These are phyloP conservation scores for Hoplodrina blanda DNA, from an alignment of 2,888 invertebrate species.

Conservation along the genomic window DNA sequence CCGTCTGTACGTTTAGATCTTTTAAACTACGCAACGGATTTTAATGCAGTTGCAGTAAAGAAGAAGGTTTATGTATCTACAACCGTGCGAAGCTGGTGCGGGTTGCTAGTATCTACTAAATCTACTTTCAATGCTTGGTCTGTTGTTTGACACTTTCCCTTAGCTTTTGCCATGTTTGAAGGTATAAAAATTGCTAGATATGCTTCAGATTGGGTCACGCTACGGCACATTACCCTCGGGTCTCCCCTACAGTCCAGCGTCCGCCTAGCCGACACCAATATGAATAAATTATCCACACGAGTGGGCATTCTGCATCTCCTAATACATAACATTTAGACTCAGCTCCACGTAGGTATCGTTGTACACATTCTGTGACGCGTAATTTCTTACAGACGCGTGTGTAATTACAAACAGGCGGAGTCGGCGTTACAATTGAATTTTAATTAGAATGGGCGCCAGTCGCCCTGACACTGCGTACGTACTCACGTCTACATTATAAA, in stretches of 20 bases:
- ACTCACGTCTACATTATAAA: constrained; percentile 48
- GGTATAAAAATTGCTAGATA: too few species aligned
- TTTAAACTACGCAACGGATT: too few species aligned
- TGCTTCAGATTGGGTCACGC: not conserved
- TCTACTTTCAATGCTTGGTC: too few species aligned
- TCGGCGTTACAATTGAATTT: constrained; percentile 37
- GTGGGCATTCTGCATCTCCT: not conserved
- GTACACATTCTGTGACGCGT: constrained; percentile 9
- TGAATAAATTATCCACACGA: not conserved
- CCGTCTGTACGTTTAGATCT: too few species aligned
- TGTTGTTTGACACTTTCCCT: not conserved
- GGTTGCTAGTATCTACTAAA: not conserved
- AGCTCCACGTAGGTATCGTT: not conserved
- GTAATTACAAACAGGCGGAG: constrained; percentile 34
- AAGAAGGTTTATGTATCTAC: too few species aligned
- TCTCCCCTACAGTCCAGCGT: not conserved
- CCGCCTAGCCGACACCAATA: not conserved
- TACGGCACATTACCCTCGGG: not conserved
- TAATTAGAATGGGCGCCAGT: constrained; percentile 39
- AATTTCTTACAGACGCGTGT: constrained; percentile 24
- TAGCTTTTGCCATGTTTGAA: not conserved
- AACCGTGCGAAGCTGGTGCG: too few species aligned
- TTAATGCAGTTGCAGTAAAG: too few species aligned
- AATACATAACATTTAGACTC: not conserved
- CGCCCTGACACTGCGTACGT: constrained; percentile 6